Conservation (phyloP, 2,888 invertebrate genomes). For the Suillia variegata region DNA sequence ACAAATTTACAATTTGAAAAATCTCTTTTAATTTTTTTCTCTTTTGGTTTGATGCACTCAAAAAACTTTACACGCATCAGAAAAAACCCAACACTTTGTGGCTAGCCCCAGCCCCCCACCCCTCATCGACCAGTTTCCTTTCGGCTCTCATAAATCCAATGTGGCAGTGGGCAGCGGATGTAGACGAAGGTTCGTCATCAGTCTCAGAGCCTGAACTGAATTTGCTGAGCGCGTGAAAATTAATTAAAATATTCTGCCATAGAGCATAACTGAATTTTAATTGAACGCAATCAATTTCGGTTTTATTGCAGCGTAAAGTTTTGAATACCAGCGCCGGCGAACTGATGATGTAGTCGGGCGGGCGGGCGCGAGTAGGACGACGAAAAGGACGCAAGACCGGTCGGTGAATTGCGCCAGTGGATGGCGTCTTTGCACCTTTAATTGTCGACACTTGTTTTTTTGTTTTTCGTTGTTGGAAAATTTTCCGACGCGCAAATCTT, state of each 20-base stretch:
- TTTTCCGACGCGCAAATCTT: constrained; percentile 27
- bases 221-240: constrained; percentile 59
- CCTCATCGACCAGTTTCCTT: too few species aligned
- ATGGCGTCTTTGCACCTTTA: neutral
- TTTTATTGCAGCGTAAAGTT: constrained; percentile 41
- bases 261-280: constrained; percentile 61
- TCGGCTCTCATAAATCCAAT: neutral
- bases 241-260: constrained; percentile 59
- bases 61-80: too few species aligned
- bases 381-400: neutral
- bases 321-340: neutral
- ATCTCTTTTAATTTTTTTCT: too few species aligned
- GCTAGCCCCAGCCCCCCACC: too few species aligned
- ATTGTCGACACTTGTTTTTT: neutral
- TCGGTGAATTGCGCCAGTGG: neutral
- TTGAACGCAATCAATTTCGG: constrained; percentile 61
- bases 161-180: too few species aligned
- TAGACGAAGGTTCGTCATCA: too few species aligned
- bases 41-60: too few species aligned
- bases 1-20: too few species aligned
- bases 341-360: neutral
- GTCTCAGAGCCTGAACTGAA: too few species aligned
- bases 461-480: neutral
- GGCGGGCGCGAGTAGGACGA: neutral
- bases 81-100: too few species aligned